These are phyloP conservation scores for Macrobrachium nipponense DNA, from an alignment of 1,140 invertebrate genomes.

Conservation along the genomic window DNA sequence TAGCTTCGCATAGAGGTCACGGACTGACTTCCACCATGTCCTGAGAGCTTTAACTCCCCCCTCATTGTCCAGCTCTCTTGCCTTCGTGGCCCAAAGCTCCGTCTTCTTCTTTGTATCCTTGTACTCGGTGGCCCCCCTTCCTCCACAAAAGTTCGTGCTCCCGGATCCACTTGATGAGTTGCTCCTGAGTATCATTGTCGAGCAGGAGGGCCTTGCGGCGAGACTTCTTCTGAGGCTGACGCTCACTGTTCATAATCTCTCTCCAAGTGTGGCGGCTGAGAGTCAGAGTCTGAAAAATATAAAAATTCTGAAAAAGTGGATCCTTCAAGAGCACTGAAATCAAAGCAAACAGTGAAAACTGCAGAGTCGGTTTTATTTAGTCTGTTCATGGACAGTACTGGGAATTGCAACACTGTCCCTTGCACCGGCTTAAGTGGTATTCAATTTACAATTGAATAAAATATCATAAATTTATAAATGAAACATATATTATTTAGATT, in stretches of 20 bases:
- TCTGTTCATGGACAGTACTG: no score
- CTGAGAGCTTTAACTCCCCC: constrained; percentile 20
- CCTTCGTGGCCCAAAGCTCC: constrained; percentile 30
- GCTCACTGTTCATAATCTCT: constrained; percentile 26
- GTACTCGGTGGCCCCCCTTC: constrained; percentile 28
- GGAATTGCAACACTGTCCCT: no score
- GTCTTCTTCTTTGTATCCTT: constrained; percentile 40
- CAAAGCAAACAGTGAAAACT: no score
- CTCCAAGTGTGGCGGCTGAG: constrained; percentile 29
- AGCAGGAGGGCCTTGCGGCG: constrained; percentile 33
- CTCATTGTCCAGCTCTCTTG: constrained; percentile 34
- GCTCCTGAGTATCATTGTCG: constrained; percentile 34
- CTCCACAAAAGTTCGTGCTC: constrained; percentile 33
- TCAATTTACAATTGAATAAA: no score
- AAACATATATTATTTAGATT: no score
- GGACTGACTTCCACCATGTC: constrained; percentile 34
- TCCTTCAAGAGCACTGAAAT: no score
- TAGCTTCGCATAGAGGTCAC: constrained; percentile 25
- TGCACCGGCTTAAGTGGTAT: no score
- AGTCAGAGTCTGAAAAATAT: constrained; percentile 25
- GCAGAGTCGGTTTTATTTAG: no score
- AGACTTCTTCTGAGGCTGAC: constrained; percentile 35
- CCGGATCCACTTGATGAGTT: constrained; percentile 30
- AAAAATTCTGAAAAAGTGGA: constrained; percentile 15
- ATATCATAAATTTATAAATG: no score